Evolutionary conservation across 1,140 invertebrate species (phyloP).

Genomic region (Drosophila erecta): DNA sequence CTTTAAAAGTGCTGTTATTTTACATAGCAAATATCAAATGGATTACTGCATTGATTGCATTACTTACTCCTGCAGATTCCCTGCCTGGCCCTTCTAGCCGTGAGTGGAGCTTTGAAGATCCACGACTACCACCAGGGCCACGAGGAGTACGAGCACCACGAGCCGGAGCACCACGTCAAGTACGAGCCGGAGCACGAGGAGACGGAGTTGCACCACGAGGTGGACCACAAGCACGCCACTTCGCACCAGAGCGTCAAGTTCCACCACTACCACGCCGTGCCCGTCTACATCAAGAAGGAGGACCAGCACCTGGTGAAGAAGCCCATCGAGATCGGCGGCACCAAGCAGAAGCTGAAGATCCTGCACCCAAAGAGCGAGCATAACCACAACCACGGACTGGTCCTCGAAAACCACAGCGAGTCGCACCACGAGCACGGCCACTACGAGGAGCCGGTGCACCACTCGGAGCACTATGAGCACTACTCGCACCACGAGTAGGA

Average conservation of each 20-base stretch:
- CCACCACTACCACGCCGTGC: constrained; percentile 88
- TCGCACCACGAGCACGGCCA: constrained; percentile 85
- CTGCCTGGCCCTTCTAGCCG: constrained; percentile 56
- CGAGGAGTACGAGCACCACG: constrained; percentile 24
- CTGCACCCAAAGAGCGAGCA: constrained; percentile 87
- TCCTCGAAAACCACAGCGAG: constrained; percentile 86
- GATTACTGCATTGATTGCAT: not conserved
- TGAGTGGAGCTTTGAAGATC: constrained; percentile 62
- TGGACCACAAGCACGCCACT: constrained; percentile 87
- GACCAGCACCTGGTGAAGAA: constrained; percentile 87
- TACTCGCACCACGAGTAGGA: constrained; percentile 74
- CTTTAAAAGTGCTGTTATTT: no score
- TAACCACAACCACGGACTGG: constrained; percentile 86
- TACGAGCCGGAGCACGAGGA: constrained; percentile 85
- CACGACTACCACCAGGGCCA: constrained; percentile 66
- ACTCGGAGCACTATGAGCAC: constrained; percentile 75
- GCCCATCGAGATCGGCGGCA: constrained; percentile 87
- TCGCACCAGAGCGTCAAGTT: constrained; percentile 88
- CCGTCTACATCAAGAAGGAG: constrained; percentile 88
- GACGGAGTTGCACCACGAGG: constrained; percentile 86
- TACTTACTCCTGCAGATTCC: constrained; percentile 49
- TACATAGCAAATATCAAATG: no score
- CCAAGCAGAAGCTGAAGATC: constrained; percentile 86
- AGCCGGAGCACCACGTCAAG: constrained; percentile 58
- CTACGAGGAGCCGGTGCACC: constrained; percentile 80